Evolutionary conservation across 2,797 vertebrate genomes (phyloP), one percentile per base, ranked within the genome.

Genomic region (Clarias laeviceps): DNA sequence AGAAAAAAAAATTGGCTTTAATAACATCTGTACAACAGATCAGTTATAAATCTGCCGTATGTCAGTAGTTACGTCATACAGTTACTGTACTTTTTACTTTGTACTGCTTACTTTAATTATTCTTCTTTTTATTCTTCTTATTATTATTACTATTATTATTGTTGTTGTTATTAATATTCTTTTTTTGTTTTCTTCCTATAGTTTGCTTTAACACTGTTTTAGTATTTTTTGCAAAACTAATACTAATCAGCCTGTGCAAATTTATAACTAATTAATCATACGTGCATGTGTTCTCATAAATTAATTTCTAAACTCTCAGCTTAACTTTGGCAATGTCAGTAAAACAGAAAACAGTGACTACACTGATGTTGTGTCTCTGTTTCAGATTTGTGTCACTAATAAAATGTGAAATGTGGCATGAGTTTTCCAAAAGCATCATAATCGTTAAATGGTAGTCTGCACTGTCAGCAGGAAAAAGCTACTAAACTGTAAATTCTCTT

Each of bases 1-100:
- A n/a, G 37, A 15, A 24, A 57, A 68, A 80, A 54, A 57, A 83
- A 66, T 84, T 86, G 80, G 68, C 73, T 91, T 88, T 74, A 74
- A 87, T 84, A 86, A 85, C 88, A 89, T 91, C 89, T 90, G 90
- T 69, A 70, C 69, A 82, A 54, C 89, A 90, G 87, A 87, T 85
- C 80, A 61, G 78, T 84, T 72, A 89, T 89, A 86, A 84, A 85
- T 84, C 77, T 82, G 17, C 74, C 80, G 64, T 69, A 34, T 84
- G 82, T 86, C 84, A 76, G 32, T 81, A 66, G 72, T 62, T 73
- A 82, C 61, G 86, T 87, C 82, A 86, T 37, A 27, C 62, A 64
- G 81, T 87, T 85, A 77, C 88, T 86, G 76, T 87, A 82, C 91
- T 89, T 88, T 85, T n/a, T n/a, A n/a, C n/a, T n/a, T n/a, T n/a